phyloP scores from a whole-genome alignment of 2,113 vertebrate species.

The Misgurnus mizolepis region DNA sequence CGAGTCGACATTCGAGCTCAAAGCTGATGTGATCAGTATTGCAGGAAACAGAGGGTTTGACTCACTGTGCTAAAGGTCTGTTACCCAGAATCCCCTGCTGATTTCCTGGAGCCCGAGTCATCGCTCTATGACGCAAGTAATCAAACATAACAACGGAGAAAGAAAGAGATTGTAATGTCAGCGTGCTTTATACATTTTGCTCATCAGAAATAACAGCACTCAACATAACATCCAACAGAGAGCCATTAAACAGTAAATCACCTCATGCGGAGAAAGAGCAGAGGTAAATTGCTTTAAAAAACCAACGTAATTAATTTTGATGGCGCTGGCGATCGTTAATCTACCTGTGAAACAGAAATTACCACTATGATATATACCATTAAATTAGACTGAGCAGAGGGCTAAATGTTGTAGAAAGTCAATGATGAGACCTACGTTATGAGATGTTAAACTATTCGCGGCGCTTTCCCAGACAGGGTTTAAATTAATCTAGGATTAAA shows the following conservation, averaged over 20 bases:
- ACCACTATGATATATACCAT: neutral
- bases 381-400: neutral
- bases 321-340: constrained; percentile 58
- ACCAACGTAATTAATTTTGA: constrained; percentile 62
- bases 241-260: neutral
- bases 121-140: constrained; percentile 31
- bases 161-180: constrained; percentile 14
- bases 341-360: constrained; percentile 45
- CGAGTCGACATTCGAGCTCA: constrained; percentile 22
- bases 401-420: neutral
- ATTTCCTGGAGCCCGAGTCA: constrained; percentile 27
- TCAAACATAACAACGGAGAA: constrained; percentile 25
- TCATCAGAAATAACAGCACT: constrained; percentile 12
- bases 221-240: neutral
- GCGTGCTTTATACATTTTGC: constrained; percentile 20
- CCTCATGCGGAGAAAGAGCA: neutral
- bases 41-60: constrained; percentile 38
- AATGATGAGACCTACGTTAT: neutral
- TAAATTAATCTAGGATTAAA: too few relatives aligned
- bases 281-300: neutral
- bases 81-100: constrained; percentile 27
- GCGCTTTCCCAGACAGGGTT: too few relatives aligned
- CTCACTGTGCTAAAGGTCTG: constrained; percentile 42
- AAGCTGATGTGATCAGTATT: constrained; percentile 31
- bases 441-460: too few relatives aligned